Evolutionary conservation across 2,797 vertebrate species (phyloP).

Genomic region (Myotis daubentonii): DNA sequence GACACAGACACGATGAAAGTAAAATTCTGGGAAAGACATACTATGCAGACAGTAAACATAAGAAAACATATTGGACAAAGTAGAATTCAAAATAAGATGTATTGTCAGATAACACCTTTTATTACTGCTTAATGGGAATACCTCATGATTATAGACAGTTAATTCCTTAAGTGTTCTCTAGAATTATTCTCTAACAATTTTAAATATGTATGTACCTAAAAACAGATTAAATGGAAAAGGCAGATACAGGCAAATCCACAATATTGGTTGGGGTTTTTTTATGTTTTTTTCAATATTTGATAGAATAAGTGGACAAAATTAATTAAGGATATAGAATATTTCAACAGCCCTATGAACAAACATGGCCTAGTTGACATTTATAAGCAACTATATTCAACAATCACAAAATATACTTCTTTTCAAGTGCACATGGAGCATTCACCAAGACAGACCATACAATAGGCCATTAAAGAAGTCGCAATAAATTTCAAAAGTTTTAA

Average conservation of each 20-base stretch:
- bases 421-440: background rate
- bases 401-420: background rate
- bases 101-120: background rate
- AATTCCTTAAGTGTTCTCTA: background rate
- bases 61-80: background rate
- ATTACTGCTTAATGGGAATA: background rate
- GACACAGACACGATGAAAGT: background rate
- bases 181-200: background rate
- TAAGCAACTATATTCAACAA: background rate
- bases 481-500: background rate
- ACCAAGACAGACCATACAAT: background rate
- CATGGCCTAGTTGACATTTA: background rate
- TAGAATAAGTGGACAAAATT: background rate
- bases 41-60: background rate
- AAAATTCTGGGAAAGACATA: background rate
- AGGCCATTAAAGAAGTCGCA: background rate
- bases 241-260: background rate
- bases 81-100: background rate
- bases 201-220: background rate
- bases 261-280: background rate
- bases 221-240: background rate
- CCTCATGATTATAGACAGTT: background rate
- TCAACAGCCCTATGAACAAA: background rate
- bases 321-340: background rate
- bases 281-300: background rate